A percentile compares a stretch with the other conserved stretches of the same genome.
These are phyloP conservation scores for Clitarchus hookeri DNA, from an alignment of 2,888 invertebrate species.

Conservation along the genomic window DNA sequence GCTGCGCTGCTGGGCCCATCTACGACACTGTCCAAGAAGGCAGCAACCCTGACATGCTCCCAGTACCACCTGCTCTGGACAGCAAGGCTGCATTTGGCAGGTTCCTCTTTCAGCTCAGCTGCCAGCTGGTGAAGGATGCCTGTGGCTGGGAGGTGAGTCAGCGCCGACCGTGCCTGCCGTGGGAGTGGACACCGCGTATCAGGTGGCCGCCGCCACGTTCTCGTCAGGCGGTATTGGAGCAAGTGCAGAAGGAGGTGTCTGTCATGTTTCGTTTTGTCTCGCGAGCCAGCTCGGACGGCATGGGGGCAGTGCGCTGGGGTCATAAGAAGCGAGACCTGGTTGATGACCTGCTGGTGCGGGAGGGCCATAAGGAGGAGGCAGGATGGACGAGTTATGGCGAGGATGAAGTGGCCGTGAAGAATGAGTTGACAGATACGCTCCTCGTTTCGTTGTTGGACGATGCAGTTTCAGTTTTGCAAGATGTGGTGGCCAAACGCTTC, in stretches of 20 bases:
- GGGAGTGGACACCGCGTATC: constrained; percentile 29
- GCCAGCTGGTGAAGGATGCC: constrained; percentile 56
- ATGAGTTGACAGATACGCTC: constrained; percentile 52
- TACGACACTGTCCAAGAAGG: constrained; percentile 54
- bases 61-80: constrained; percentile 42
- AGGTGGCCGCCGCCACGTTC: constrained; percentile 41
- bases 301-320: constrained; percentile 64
- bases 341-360: constrained; percentile 71
- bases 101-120: constrained; percentile 65
- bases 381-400: constrained; percentile 75
- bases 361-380: constrained; percentile 71
- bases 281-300: constrained; percentile 59
- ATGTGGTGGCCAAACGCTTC: constrained; percentile 7
- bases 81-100: constrained; percentile 31
- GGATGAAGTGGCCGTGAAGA: constrained; percentile 71
- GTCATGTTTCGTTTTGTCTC: constrained; percentile 61
- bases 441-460: constrained; percentile 60
- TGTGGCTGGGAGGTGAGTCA: neutral
- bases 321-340: constrained; percentile 70
- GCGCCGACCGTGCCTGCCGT: neutral
- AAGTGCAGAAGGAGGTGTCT: constrained; percentile 59
- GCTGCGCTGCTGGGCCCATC: constrained; percentile 56
- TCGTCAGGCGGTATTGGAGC: constrained; percentile 57
- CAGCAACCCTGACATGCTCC: constrained; percentile 49
- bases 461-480: constrained; percentile 49